Evolutionary conservation across 2,797 vertebrate genomes (phyloP), one percentile per base, ranked within the genome.

Genomic region (Botia kubotai): DNA sequence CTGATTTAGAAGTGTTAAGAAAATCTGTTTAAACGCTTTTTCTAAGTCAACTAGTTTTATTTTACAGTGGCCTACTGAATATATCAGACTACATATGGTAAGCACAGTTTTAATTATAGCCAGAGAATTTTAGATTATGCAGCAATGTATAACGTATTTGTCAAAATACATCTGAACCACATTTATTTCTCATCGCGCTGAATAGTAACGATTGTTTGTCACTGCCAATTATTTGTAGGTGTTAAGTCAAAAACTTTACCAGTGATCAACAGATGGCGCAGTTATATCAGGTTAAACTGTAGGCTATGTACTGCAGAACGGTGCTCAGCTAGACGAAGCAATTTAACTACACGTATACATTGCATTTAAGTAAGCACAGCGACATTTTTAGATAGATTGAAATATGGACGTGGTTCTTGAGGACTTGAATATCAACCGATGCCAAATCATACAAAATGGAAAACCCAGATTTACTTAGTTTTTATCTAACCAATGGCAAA

Each of bases 231-330:
- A 46, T 46, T 46, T 11, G 43, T 46, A 10, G 8, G 33, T 33
- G 33, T 33, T 33, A 33, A 11, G 1, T 66, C 6, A 4, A 26
- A 46, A 79, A 23, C 19, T 70, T 10, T 82, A 46, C 43, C 36
- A 11, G 11, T 13, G 69, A 67, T 82, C 77, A 81, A 81, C 78
- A 83, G 43, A 79, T 81, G 83, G 83, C 65, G 75, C 75, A 78
- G 23, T 63, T 78, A 53, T 60, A 68, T 57, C 39, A 82, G n/a
- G 3, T 66, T 36, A 50, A 29, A 46, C 65, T 62, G n/a, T 4
- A 36, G 52, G 23, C 2, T 13, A 58, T 39, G n/a, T 23, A 23
- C 63, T 68, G 50, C 33, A 46, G 48, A 53, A 46, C 43, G 8
- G 8, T 46, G 43, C 43, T 11, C 8, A 75, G 12, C 14, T 50